A percentile compares a stretch with the other conserved stretches of the same genome.
Evolutionary conservation across 2,113 vertebrate genomes (phyloP).

Genomic region (Sphaerodactylus townsendi): DNA sequence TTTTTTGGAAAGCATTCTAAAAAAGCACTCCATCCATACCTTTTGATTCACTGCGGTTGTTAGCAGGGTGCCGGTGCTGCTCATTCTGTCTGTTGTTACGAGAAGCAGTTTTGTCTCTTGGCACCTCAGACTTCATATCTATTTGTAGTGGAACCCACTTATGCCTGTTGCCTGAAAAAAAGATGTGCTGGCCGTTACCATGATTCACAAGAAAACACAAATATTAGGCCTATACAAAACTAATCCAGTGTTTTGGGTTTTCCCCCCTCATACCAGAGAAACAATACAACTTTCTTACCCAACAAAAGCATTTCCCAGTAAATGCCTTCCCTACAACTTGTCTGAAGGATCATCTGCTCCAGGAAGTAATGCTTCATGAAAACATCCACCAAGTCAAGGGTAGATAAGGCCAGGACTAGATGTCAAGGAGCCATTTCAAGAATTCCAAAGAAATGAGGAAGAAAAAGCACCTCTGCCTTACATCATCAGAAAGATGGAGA

Average conservation of each 20-base stretch:
- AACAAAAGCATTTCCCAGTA: neutral
- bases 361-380: neutral
- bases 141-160: conserved; percentile 98
- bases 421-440: neutral
- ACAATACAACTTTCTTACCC: neutral
- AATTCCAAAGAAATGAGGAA: neutral
- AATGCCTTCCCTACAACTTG: neutral
- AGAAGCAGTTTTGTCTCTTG: conserved; percentile 90
- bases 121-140: conserved; percentile 95
- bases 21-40: conserved; percentile 69
- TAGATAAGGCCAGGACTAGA: neutral
- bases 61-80: conserved; percentile 84
- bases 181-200: conserved; percentile 39
- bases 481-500: neutral
- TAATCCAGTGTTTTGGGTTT: no score
- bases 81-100: conserved; percentile 93
- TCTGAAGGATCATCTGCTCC: neutral
- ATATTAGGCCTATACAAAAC: fast-evolving
- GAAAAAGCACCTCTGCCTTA: neutral
- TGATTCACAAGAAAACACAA: conserved; percentile 25
- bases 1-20: neutral
- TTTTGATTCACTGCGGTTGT: conserved; percentile 88
- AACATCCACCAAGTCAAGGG: no score
- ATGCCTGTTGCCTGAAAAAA: conserved; percentile 91
- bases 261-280: neutral